Conservation (phyloP, 2,797 vertebrate species). For the Spinibarbus caldwelli region DNA sequence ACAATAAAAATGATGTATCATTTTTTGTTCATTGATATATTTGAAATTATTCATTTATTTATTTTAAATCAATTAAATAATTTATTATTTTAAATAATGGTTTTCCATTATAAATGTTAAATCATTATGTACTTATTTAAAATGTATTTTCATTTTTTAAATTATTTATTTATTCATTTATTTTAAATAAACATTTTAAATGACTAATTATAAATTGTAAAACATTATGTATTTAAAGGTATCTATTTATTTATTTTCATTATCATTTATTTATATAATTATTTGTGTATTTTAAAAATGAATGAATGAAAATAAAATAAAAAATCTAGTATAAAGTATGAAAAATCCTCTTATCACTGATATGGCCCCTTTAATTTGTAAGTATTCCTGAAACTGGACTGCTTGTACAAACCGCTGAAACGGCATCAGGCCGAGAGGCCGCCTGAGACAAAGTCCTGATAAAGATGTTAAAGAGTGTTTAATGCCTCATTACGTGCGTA, state of each 20-base stretch:
- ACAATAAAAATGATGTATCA: too few species aligned
- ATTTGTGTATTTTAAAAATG: too few species aligned
- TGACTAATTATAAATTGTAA: neutral
- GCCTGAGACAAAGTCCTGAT: constrained; percentile 17
- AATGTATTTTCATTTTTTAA: neutral
- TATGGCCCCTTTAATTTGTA: neutral
- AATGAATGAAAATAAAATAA: neutral
- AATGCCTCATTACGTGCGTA: constrained; percentile 40
- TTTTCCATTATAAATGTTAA: neutral
- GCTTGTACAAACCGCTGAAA: constrained; percentile 7
- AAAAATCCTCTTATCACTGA: neutral
- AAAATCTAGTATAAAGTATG: neutral
- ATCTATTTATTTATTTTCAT: neutral
- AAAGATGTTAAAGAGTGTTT: constrained; percentile 40
- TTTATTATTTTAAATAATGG: too few species aligned
- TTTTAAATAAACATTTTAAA: neutral
- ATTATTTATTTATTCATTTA: neutral
- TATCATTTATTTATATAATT: neutral
- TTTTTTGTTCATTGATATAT: too few species aligned
- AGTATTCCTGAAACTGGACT: neutral
- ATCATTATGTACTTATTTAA: neutral
- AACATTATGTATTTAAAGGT: neutral
- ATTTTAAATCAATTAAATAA: too few species aligned
- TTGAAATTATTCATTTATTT: too few species aligned
- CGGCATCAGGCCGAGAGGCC: neutral